Evolutionary conservation across 2,888 invertebrate species (phyloP), one percentile per base, ranked within the genome.

Genomic region (Acrobeloides nanus): DNA sequence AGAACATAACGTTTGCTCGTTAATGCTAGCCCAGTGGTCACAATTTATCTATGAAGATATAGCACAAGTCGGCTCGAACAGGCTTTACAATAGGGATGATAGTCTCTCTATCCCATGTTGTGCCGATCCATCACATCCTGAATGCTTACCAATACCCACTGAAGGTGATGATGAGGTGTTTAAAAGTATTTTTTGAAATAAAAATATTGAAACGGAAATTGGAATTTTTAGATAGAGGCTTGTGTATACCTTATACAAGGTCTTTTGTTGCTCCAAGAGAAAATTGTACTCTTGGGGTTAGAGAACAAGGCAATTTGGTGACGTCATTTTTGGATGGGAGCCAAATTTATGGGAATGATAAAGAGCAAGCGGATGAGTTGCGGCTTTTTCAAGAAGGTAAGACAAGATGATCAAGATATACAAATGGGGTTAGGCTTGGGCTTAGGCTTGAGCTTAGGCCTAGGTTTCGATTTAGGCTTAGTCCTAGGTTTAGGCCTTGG

Each of bases 301-400:
- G 92, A 51, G 89, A 90, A 66, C 90, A 90, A 78, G 84, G 88
- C 21, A 92, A 92, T 75, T 88, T 89, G 74, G 89, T 89, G 72
- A 87, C 89, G 0, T 87, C 87, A 0, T 92, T 84, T 76, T 78
- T 92, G 48, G 74, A 74, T 54, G 66, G 54, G 3, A 89, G 89
- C 0, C 85, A 85, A 54, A 78, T 92, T 18, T 92, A 92, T 69
- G 92, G 92, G 0, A 88, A 88, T 72, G 86, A 87, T 66, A 80
- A 81, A 0, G 90, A 89, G 72, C 82, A 86, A 25, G 81, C 83
- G 0, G 81, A 15, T 8, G 31, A 29, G 10, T 29, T 39, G 34
- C 39, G 39, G 7, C 12, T n/a, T 15, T 39, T 39, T 18, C 8
- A 8, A 6, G 39, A 17, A 15, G 39, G 39, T 15, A 23, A 17